A percentile compares a stretch with the other conserved stretches of the same genome.
Conservation (phyloP, 1,140 invertebrate species). For the Telenomus remus region DNA sequence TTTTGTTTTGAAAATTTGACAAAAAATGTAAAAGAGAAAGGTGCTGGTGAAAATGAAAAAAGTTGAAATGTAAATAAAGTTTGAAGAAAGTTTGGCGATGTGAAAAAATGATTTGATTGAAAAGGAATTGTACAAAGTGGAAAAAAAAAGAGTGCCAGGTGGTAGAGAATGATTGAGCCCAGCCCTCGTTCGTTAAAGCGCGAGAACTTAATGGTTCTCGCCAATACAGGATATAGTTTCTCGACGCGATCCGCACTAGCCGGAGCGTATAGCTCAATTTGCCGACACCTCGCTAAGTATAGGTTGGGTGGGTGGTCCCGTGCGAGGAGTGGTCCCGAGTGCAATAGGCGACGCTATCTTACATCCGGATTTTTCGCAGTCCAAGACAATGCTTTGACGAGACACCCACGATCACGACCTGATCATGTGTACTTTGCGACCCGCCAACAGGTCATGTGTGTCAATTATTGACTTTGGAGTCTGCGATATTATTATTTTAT, state of each 20-base stretch:
- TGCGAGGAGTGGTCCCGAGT: slow-evolving; percentile 57
- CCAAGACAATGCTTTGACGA: slow-evolving; percentile 54
- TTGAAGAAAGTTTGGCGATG: not conserved
- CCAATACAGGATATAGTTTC: slow-evolving; percentile 45
- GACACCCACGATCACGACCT: slow-evolving; percentile 43
- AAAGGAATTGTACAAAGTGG: slow-evolving; percentile 13
- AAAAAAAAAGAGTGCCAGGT: slow-evolving; percentile 60
- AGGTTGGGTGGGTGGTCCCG: slow-evolving; percentile 76
- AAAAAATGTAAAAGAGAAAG: too few species aligned
- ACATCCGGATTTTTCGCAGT: slow-evolving; percentile 11
- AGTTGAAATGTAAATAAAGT: not conserved
- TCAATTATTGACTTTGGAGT: slow-evolving; percentile 31
- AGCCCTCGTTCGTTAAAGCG: slow-evolving; percentile 7
- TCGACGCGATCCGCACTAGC: slow-evolving; percentile 71
- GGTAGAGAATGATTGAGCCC: slow-evolving; percentile 59
- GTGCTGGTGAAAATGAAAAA: not conserved
- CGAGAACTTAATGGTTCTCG: slow-evolving; percentile 63
- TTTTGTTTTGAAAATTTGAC: too few species aligned
- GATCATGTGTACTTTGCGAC: slow-evolving; percentile 38
- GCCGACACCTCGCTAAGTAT: slow-evolving; percentile 77
- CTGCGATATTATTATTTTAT: slow-evolving; percentile 17
- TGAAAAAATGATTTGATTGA: slow-evolving; percentile 18
- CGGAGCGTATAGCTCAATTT: slow-evolving; percentile 76
- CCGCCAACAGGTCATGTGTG: slow-evolving; percentile 23
- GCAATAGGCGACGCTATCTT: slow-evolving; percentile 49